Evolutionary conservation across 2,888 invertebrate species (phyloP), one percentile per base, ranked within the genome.

Genomic region (Abrostola triplasia): DNA sequence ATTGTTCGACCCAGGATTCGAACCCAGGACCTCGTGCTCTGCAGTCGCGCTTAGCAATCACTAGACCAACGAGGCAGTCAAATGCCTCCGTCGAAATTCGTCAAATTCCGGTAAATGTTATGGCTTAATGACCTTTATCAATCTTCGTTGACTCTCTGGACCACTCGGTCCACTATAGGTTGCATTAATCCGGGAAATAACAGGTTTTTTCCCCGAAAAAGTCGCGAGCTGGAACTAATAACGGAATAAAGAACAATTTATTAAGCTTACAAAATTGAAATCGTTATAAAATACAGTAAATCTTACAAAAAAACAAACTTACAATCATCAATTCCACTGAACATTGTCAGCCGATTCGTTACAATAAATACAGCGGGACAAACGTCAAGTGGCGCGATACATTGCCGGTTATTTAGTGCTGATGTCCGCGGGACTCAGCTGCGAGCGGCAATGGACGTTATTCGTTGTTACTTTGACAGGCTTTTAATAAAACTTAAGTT

Each of bases 401-500:
- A 79, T 79, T 67, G 77, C 70, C 36, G 35, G 65, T 82, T 84
- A 81, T 84, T 81, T 80, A 84, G 75, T 64, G 64, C 49, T 13
- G 38, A 54, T 42, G 69, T 68, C 50, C 52, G 38, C 36, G 59
- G 11, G 66, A 35, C 72, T 58, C 83, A 83, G 81, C 79, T 82
- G 82, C 59, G 64, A 36, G 60, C 66, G 59, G 80, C 78, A 77
- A 77, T 84, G 81, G 61, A 73, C 61, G 71, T 41, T 69, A 72
- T 75, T 77, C 75, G 71, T 71, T 66, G 64, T 51, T 57, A 47
- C 63, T 40, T 42, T 62, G 69, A 75, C 77, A 73, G 64, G 68
- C 66, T 72, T 77, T 80, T 79, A 81, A 78, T 83, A 78, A 44
- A 52, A 67, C 60, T 59, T 1, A 24, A 24, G 51, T 38, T 52